Evolutionary conservation across 2,888 invertebrate species (phyloP).

Genomic region (Spodoptera exigua): DNA sequence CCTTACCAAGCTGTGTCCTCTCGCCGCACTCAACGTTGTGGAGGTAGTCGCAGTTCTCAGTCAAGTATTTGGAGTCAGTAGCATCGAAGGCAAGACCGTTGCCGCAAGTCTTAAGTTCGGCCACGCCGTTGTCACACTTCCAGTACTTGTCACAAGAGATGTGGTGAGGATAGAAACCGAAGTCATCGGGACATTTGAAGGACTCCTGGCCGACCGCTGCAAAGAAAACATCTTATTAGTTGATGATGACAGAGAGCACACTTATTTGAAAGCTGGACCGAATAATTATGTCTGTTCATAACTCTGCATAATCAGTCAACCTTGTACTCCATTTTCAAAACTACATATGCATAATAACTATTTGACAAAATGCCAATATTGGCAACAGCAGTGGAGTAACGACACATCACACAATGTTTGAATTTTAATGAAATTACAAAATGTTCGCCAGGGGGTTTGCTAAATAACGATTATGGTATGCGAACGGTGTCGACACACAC

Average conservation of each 20-base stretch:
- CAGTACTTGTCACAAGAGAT: conserved; percentile 97
- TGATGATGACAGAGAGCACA: neutral
- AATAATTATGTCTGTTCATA: conserved; percentile 8
- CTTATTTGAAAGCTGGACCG: conserved; percentile 8
- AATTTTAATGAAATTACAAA: conserved; percentile 83
- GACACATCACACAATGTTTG: conserved; percentile 70
- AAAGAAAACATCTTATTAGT: conserved; percentile 65
- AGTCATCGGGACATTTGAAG: conserved; percentile 98
- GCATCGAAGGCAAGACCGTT: conserved; percentile 98
- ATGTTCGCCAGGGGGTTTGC: conserved; percentile 74
- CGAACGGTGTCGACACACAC: conserved; percentile 73
- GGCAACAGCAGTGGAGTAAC: conserved; percentile 64
- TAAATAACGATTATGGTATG: conserved; percentile 73
- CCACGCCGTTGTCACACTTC: conserved; percentile 97
- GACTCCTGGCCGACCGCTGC: conserved; percentile 93
- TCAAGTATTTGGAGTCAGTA: conserved; percentile 95
- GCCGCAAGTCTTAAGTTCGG: conserved; percentile 97
- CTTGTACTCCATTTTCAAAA: conserved; percentile 36
- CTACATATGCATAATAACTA: conserved; percentile 29
- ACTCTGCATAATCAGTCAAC: conserved; percentile 20
- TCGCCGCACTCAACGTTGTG: conserved; percentile 98
- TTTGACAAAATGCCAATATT: conserved; percentile 70
- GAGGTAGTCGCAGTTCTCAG: conserved; percentile 98
- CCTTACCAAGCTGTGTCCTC: conserved; percentile 94
- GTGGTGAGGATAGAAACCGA: conserved; percentile 97